A percentile compares a stretch with the other conserved stretches of the same genome.
phyloP scores from a whole-genome alignment of 2,888 invertebrate genomes.

The Agapostemon virescens region DNA sequence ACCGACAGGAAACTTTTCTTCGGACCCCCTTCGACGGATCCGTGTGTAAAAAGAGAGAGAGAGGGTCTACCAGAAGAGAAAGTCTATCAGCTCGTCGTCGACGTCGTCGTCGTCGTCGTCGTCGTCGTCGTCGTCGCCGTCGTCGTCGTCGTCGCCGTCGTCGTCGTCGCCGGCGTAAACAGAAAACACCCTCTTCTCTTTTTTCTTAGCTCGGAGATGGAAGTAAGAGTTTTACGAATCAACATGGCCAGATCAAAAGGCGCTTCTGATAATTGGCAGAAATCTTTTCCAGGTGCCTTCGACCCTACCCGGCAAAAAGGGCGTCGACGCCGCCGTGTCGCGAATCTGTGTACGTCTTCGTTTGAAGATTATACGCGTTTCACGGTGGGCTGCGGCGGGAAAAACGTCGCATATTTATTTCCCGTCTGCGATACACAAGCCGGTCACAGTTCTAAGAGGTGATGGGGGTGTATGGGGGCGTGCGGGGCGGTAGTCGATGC shows the following conservation, averaged over 20 bases:
- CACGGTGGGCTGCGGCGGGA: slow-evolving; percentile 63
- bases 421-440: slow-evolving; percentile 60
- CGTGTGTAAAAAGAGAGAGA: neutral
- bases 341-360: slow-evolving; percentile 57
- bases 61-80: too few relatives aligned
- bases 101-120: neutral
- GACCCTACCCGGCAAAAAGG: slow-evolving; percentile 41
- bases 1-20: slow-evolving; percentile 9
- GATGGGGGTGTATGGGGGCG: slow-evolving; percentile 23
- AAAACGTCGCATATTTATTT: slow-evolving; percentile 75
- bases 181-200: slow-evolving; percentile 19
- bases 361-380: slow-evolving; percentile 76
- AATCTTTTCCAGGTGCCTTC: slow-evolving; percentile 71
- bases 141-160: neutral
- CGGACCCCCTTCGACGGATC: slow-evolving; percentile 28
- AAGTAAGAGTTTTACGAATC: slow-evolving; percentile 77
- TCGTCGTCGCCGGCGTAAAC: neutral
- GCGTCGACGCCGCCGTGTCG: slow-evolving; percentile 33
- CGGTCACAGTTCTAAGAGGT: slow-evolving; percentile 47
- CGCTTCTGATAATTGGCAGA: slow-evolving; percentile 79
- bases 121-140: neutral
- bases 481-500: slow-evolving; percentile 35
- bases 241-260: slow-evolving; percentile 78
- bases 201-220: slow-evolving; percentile 63
- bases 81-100: neutral